Evolutionary conservation across 1,140 invertebrate genomes (phyloP).

Genomic region (Drosophila eugracilis): DNA sequence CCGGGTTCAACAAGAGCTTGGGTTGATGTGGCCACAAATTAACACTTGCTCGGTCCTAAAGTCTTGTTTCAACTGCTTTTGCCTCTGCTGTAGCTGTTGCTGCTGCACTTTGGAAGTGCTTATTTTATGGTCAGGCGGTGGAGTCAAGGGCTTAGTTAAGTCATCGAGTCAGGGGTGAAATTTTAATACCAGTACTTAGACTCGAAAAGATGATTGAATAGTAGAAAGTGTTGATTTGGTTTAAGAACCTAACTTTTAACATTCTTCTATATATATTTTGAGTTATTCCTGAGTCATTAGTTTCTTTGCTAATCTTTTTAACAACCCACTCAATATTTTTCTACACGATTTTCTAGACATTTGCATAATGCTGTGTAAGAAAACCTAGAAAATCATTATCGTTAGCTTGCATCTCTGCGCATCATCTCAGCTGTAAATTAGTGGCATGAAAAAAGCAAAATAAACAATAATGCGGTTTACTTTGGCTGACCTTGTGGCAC

Average conservation of each 20-base stretch:
- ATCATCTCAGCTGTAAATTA: conserved; percentile 47
- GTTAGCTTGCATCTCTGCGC: conserved; percentile 36
- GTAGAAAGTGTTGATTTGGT: neutral
- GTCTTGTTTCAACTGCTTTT: conserved; percentile 35
- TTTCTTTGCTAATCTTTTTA: neutral
- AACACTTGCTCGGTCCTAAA: conserved; percentile 46
- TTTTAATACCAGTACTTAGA: neutral
- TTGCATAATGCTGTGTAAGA: conserved; percentile 7
- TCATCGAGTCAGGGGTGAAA: conserved; percentile 9
- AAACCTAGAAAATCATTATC: conserved; percentile 40
- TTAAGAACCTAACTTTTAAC: neutral
- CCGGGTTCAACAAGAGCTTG: conserved; percentile 40
- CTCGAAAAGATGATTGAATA: neutral
- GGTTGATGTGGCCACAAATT: conserved; percentile 52
- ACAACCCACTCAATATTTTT: neutral
- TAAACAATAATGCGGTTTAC: conserved; percentile 50
- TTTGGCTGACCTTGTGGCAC: conserved; percentile 64
- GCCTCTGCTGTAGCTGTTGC: conserved; percentile 11
- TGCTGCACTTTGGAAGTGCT: conserved; percentile 56
- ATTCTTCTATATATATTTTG: neutral
- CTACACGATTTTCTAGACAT: neutral
- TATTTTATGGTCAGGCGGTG: conserved; percentile 21
- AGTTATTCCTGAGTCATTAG: neutral
- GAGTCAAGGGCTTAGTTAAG: conserved; percentile 27
- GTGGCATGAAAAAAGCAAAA: conserved; percentile 21